Evolutionary conservation across 2,113 vertebrate species (phyloP), one percentile per base, ranked within the genome.

Genomic region (Polypterus bichir): DNA sequence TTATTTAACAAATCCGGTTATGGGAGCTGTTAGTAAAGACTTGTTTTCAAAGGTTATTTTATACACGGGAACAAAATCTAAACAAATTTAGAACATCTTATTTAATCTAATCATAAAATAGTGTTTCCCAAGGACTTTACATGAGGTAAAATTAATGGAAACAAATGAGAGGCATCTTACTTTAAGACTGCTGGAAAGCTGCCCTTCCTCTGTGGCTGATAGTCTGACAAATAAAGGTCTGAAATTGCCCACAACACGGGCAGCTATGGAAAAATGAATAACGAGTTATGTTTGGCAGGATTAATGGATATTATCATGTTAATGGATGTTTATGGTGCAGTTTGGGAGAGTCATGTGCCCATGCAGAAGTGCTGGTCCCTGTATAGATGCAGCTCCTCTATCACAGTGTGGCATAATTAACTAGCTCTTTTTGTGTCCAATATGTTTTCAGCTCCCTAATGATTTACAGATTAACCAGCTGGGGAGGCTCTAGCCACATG

Each of bases 281-380:
- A 86, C 83, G 83, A 83, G 77, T 83, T 82, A 77, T 81, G 73
- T 84, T 86, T 84, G 83, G 73, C 52, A 70, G 81, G 82, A 88
- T 86, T 88, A 86, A 85, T 81, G 81, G 68, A 62, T 75, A 85
- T 88, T 87, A 86, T 85, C 82, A 83, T 85, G 80, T 79, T 85
- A 86, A 88, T 87, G 74, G 79, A 55, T 83, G 76, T 76, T 81
- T 86, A 81, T 73, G 78, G 81, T 81, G 75, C 73, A 74, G 74
- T 83, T 83, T 79, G 76, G 74, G 73, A 75, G 68, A 80, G 77
- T 81, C 76, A 64, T 63, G 70, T 68, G 73, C 65, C 67, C 79
- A 75, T 74, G 65, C 61, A 66, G 68, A 81, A 75, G 70, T 77
- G 64, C 68, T 72, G 69, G 72, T 77, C 69, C 67, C 73, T 69